Evolutionary conservation across 2,797 vertebrate genomes (phyloP).

Genomic region (Alectoris magna): DNA sequence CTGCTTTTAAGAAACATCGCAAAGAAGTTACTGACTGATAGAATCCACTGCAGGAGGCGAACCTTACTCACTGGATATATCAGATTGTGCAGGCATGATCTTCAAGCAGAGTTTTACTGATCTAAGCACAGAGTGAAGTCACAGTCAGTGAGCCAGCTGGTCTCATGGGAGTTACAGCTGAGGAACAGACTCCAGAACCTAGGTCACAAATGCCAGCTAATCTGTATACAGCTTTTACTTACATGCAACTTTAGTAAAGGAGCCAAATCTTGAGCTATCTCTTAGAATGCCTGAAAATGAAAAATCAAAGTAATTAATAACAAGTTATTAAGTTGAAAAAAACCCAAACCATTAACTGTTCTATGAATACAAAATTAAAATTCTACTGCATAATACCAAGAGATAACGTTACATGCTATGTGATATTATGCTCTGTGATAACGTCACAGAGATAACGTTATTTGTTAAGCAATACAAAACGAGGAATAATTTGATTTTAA

Average conservation of each 20-base stretch:
- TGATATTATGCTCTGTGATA: too few relatives aligned
- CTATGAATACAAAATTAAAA: too few relatives aligned
- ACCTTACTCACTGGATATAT: not conserved
- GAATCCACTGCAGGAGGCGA: not conserved
- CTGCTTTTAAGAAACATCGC: not conserved
- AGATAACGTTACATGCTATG: too few relatives aligned
- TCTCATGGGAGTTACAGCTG: not conserved
- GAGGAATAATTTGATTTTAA: not conserved
- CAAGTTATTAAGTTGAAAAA: not conserved
- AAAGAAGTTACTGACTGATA: not conserved
- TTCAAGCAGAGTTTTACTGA: not conserved
- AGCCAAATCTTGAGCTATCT: conserved; percentile 81
- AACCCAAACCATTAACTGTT: not conserved
- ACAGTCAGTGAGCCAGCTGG: not conserved
- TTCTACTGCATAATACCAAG: not conserved
- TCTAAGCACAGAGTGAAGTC: not conserved
- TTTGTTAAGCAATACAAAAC: not conserved
- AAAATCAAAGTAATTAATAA: conserved; percentile 19
- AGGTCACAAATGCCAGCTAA: not conserved
- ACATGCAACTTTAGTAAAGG: conserved; percentile 84
- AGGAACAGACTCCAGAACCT: accelerated
- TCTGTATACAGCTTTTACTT: conserved; percentile 72
- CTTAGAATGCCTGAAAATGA: conserved; percentile 80
- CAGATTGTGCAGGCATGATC: not conserved
- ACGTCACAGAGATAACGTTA: not conserved